These are phyloP conservation scores for Botia almorhae DNA, from an alignment of 2,797 vertebrate species.

Conservation along the genomic window DNA sequence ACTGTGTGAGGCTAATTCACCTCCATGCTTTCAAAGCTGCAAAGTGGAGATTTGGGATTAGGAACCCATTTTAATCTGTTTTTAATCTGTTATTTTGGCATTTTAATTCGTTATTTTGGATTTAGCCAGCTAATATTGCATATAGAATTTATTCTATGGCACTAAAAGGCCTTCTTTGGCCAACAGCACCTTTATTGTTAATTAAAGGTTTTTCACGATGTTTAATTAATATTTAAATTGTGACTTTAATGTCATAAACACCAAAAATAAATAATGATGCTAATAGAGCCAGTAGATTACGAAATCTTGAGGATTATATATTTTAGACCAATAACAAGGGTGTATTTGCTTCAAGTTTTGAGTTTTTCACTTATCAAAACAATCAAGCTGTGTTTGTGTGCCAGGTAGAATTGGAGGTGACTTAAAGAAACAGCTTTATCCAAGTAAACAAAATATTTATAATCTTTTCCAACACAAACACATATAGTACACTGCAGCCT, in stretches of 20 bases:
- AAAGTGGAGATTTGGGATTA: slow-evolving; percentile 61
- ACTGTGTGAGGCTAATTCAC: slow-evolving; percentile 46
- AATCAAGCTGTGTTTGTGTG: slow-evolving; percentile 26
- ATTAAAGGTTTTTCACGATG: slow-evolving; percentile 61
- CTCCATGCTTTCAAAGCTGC: slow-evolving; percentile 44
- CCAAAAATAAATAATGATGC: neutral
- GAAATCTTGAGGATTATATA: neutral
- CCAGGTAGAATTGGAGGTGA: slow-evolving; percentile 19
- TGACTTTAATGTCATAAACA: neutral
- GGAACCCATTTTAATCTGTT: no score
- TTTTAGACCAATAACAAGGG: slow-evolving; percentile 6
- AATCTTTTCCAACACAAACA: slow-evolving; percentile 32
- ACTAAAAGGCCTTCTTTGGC: slow-evolving; percentile 18
- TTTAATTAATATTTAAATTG: slow-evolving; percentile 1
- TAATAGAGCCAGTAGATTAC: neutral
- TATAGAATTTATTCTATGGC: slow-evolving; percentile 42
- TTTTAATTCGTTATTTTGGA: slow-evolving; percentile 46
- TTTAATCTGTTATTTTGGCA: no score
- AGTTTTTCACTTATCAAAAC: neutral
- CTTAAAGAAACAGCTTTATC: slow-evolving; percentile 26
- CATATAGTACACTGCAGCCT: neutral
- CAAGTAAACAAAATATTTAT: slow-evolving; percentile 11
- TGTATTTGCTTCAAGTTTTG: slow-evolving; percentile 10
- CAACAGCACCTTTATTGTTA: slow-evolving; percentile 69
- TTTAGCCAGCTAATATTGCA: slow-evolving; percentile 44